phyloP scores from a whole-genome alignment of 2,888 invertebrate genomes.

The Marronus borbonicus region DNA sequence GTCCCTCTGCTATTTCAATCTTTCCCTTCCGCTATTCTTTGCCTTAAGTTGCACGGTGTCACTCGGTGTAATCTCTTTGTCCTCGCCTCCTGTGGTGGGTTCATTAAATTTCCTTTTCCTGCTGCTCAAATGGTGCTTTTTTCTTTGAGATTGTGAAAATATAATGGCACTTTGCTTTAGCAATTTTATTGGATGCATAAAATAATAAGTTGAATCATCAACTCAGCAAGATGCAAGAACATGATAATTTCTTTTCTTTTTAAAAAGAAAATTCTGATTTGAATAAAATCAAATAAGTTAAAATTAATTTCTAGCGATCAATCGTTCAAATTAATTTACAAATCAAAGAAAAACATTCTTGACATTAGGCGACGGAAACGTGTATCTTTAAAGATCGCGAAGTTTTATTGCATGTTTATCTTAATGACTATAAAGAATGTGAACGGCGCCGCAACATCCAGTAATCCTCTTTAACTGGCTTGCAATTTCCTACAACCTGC shows the following conservation, averaged over 20 bases:
- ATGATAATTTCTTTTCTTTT: too few relatives aligned
- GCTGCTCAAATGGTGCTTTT: neutral
- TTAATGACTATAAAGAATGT: neutral
- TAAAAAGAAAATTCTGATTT: too few relatives aligned
- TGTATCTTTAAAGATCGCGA: too few relatives aligned
- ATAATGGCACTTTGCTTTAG: neutral
- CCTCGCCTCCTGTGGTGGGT: conserved; percentile 11
- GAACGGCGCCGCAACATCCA: conserved; percentile 8
- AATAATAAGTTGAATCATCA: too few relatives aligned
- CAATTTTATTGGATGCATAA: too few relatives aligned
- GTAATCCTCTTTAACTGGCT: neutral
- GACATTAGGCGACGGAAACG: too few relatives aligned
- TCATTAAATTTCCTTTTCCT: conserved; percentile 23
- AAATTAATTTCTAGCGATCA: too few relatives aligned
- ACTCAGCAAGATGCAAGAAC: too few relatives aligned
- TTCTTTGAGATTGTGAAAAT: neutral
- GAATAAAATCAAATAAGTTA: too few relatives aligned
- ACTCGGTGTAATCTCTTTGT: conserved; percentile 19
- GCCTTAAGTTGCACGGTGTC: neutral
- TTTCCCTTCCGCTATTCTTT: conserved; percentile 15
- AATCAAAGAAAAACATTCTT: too few relatives aligned
- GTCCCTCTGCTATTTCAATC: conserved; percentile 6
- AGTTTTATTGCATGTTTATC: neutral
- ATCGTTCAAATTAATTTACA: too few relatives aligned
- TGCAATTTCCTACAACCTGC: conserved; percentile 25